Base-by-base conservation (phyloP, 2,113 vertebrate genomes). In the Hoplias malabaricus region DNA sequence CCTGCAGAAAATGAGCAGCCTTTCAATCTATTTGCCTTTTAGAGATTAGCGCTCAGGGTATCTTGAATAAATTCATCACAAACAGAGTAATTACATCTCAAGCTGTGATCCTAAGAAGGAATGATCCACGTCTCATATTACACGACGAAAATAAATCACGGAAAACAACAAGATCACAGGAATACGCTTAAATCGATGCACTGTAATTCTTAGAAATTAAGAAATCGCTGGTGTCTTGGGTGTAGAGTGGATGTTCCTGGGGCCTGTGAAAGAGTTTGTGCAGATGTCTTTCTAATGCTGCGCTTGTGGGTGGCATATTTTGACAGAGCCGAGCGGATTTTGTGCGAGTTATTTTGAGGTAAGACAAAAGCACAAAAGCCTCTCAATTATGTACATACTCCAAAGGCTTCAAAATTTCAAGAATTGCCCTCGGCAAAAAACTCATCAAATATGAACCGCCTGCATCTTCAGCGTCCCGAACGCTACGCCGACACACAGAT, bases 371-470 rank as follows among this genome's bases (percentile, higher is more conserved):
- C 74, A 85, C 74, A 66, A 53, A 73, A 73, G 29, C 56, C 54
- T 77, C 82, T 90, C 77, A 89, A 80, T 87, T 87, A 90, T 89
- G 85, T 82, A 83, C 75, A 73, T 82, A 78, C 34, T 73, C 76
- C 78, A 84, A 88, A 82, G 85, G 84, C 86, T 78, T 86, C 56
- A 76, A 54, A 16, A 86, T 85, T 85, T 82, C 73, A 65, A 72
- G 83, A 87, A 80, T 73, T 43, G 84, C 86, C 83, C 33, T 66
- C 36, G 85, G 87, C 85, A 86, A 86, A 75, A 74, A 72, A 36
- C 83, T 82, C 73, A 84, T 87, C 63, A 82, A 88, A 85, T 87
- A 88, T 89, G 78, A 56, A 92, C n/a, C 83, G 78, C 48, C 65
- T 69, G 73, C 63, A 78, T 89, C 87, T 89, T 77, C 21, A 73